These are phyloP conservation scores for Calephelis virginiensis DNA, from an alignment of 1,140 invertebrate genomes.

Conservation along the genomic window DNA sequence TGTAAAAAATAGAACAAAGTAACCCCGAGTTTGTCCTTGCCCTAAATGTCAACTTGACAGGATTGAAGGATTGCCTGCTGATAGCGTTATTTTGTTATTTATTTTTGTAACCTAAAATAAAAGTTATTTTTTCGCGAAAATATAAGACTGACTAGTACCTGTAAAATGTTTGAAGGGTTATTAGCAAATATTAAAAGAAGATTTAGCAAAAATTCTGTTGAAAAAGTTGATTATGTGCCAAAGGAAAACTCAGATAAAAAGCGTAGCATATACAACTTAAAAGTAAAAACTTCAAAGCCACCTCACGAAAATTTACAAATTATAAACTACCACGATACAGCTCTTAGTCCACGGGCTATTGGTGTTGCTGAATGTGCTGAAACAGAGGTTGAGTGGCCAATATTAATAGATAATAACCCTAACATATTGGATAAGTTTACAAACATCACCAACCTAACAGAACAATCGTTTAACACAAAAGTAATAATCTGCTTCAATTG, in stretches of 20 bases:
- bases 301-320: constrained; percentile 31
- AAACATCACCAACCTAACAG: constrained; percentile 79
- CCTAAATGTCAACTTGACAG: constrained; percentile 72
- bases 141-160: constrained; percentile 63
- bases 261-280: constrained; percentile 62
- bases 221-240: constrained; percentile 37
- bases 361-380: constrained; percentile 57
- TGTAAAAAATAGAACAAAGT: constrained; percentile 46
- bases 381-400: constrained; percentile 69
- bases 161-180: constrained; percentile 69
- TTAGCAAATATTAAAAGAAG: constrained; percentile 72
- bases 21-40: constrained; percentile 57
- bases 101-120: constrained; percentile 25
- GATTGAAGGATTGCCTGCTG: constrained; percentile 39
- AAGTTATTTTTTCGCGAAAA: constrained; percentile 57
- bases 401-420: constrained; percentile 57
- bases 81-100: constrained; percentile 35
- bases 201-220: constrained; percentile 75
- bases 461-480: constrained; percentile 59
- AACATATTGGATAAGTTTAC: constrained; percentile 85
- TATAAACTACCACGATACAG: constrained; percentile 48
- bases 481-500: constrained; percentile 46
- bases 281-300: constrained; percentile 65
- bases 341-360: constrained; percentile 62
- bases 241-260: constrained; percentile 69